These are phyloP conservation scores for Aradophagus sp. DNA, from an alignment of 1,140 invertebrate genomes.

Conservation along the genomic window DNA sequence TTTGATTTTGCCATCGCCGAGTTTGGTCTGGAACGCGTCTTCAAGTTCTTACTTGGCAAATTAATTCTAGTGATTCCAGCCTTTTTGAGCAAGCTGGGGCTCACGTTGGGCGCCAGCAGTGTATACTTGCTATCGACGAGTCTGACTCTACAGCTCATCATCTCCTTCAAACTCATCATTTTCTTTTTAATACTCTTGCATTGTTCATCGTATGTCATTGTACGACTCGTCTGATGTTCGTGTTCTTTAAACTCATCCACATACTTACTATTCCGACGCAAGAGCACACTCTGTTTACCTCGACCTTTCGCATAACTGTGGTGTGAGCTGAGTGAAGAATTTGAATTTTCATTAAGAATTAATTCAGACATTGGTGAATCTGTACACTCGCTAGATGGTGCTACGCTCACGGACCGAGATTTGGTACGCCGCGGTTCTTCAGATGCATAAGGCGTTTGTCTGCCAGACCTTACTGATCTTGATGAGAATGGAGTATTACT, in stretches of 20 bases:
- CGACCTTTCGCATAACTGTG: background rate
- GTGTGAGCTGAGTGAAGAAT: constrained; percentile 21
- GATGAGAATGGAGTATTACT: background rate
- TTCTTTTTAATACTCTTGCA: constrained; percentile 34
- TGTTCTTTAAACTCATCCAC: constrained; percentile 4
- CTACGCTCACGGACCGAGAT: constrained; percentile 9
- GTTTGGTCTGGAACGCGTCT: constrained; percentile 5
- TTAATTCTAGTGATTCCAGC: constrained; percentile 56
- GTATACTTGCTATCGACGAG: constrained; percentile 65
- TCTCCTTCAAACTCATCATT: constrained; percentile 34
- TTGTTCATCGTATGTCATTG: constrained; percentile 28
- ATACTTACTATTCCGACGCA: constrained; percentile 13
- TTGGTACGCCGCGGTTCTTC: constrained; percentile 5
- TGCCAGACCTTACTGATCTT: background rate
- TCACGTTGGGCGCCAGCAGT: constrained; percentile 50
- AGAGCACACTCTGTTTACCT: constrained; percentile 3
- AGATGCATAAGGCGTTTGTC: no score
- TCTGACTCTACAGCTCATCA: constrained; percentile 63
- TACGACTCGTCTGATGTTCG: constrained; percentile 22
- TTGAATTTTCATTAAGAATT: constrained; percentile 35
- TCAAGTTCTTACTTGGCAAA: background rate
- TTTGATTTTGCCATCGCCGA: constrained; percentile 16
- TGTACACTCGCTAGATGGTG: constrained; percentile 5
- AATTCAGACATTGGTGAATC: constrained; percentile 26
- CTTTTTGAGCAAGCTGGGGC: constrained; percentile 37